These are phyloP conservation scores for Hippocampus zosterae DNA, from an alignment of 2,113 vertebrate genomes.

Conservation along the genomic window DNA sequence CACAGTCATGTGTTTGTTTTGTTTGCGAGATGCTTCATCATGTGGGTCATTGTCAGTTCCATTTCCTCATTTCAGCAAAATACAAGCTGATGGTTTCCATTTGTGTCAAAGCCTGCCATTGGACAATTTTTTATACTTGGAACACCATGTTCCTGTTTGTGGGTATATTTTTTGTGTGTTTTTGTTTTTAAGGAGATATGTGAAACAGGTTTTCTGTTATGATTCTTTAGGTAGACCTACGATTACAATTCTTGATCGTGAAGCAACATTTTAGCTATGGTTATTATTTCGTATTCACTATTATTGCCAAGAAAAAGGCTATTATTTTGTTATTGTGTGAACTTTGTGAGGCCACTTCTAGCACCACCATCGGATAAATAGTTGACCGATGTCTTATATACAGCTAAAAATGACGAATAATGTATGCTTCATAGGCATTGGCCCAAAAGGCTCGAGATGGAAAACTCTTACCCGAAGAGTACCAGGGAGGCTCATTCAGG, in stretches of 20 bases:
- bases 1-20: slow-evolving; percentile 24
- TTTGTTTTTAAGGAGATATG: background rate
- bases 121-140: slow-evolving; percentile 2
- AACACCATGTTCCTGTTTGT: slow-evolving; percentile 1
- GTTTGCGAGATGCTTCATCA: slow-evolving; percentile 16
- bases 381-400: background rate
- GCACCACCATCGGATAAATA: background rate
- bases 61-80: slow-evolving; percentile 27
- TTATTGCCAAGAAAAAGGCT: background rate
- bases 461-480: slow-evolving; percentile 92
- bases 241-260: background rate
- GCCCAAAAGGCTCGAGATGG: slow-evolving; percentile 92
- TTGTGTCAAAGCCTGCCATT: slow-evolving; percentile 8
- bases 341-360: background rate
- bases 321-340: background rate
- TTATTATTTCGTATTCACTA: background rate
- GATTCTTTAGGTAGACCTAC: background rate
- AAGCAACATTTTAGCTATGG: background rate
- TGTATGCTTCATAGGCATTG: slow-evolving; percentile 69
- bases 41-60: slow-evolving; percentile 33
- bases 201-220: background rate
- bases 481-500: slow-evolving; percentile 97
- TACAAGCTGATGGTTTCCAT: slow-evolving; percentile 35
- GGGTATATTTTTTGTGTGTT: background rate
- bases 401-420: background rate